A percentile compares a stretch with the other conserved stretches of the same genome.
These are phyloP conservation scores for Agrotis exclamationis DNA, from an alignment of 2,888 invertebrate genomes.

Conservation along the genomic window DNA sequence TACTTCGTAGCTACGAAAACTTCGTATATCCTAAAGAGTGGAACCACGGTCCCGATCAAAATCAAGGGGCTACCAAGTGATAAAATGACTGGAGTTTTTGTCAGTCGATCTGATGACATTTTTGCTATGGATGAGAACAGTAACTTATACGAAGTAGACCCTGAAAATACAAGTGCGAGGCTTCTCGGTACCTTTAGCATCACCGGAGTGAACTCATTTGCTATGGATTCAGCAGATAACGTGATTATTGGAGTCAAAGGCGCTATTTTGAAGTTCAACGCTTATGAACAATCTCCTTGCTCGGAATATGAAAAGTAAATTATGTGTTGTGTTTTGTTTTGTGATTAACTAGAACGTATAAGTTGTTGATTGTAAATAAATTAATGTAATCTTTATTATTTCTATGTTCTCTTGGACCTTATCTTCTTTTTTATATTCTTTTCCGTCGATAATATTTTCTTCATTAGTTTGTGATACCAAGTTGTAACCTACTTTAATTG, in stretches of 20 bases:
- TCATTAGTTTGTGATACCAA: neutral
- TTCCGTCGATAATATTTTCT: neutral
- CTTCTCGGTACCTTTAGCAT: slow-evolving; percentile 80
- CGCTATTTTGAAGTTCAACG: slow-evolving; percentile 80
- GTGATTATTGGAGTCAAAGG: slow-evolving; percentile 83
- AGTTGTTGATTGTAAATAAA: slow-evolving; percentile 23
- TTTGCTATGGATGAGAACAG: slow-evolving; percentile 87
- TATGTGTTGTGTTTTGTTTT: slow-evolving; percentile 38
- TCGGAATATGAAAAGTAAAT: slow-evolving; percentile 73
- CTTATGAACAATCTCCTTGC: slow-evolving; percentile 81
- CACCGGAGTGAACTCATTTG: slow-evolving; percentile 84
- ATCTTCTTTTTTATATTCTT: neutral
- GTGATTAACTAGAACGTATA: slow-evolving; percentile 14
- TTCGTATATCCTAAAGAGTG: slow-evolving; percentile 80
- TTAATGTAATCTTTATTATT: neutral
- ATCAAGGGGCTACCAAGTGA: slow-evolving; percentile 83
- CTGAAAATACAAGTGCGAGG: slow-evolving; percentile 79
- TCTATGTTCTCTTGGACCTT: neutral
- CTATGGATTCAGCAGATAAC: slow-evolving; percentile 84
- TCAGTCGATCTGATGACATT: slow-evolving; percentile 82
- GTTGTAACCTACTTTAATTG: neutral
- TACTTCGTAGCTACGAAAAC: slow-evolving; percentile 86
- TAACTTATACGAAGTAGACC: slow-evolving; percentile 80
- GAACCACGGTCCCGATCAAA: slow-evolving; percentile 79
- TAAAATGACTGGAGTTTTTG: slow-evolving; percentile 84